Base-by-base conservation (phyloP, 1,140 invertebrate genomes). In the Musca vetustissima region DNA sequence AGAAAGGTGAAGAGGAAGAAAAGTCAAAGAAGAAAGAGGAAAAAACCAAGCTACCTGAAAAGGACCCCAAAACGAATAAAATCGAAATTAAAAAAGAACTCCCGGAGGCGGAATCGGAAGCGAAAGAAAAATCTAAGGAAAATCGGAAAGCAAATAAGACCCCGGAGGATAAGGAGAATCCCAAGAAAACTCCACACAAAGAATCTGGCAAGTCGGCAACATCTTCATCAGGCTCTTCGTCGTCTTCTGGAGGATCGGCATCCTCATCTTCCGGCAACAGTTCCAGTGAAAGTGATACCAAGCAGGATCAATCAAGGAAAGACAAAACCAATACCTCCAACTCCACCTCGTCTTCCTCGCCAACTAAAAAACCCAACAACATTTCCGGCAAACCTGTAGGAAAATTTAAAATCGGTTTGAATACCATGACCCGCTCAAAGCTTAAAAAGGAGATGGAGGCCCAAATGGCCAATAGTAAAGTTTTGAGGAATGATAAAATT, bases 361-460 rank as follows among this genome's bases (percentile, higher is more conserved):
- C 15, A n/a, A 50, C 3, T 53, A 53, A 53, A 53, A 53, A 53
- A 17, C n/a, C 50, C 7, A 53, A 19, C 25, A 13, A 22, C 15
- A 65, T 6, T n/a, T 14, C 36, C 11, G 6, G 6, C 36, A 43
- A 70, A 55, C 15, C 24, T n/a, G 48, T 52, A 0, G 64, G 21
- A 14, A 69, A 66, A 64, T 15, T 24, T 48, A 21, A 25, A 22
- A 66, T 67, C 21, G 72, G 73, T 43, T 71, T 76, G 7, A 81
- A 83, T 50, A 83, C 80, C 1, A 83, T 82, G 80, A 83, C 81
- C 0, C 73, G 80, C 22, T 82, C 79, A 2, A 82, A 83, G 6
- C 76, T 75, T 6, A 81, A 80, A 70, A 74, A 75, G 24, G 79
- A 83, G 66, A n/a, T 81, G 19, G 79, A 82, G 25, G 70, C 74